Evolutionary conservation across 2,797 vertebrate species (phyloP).

Genomic region (Lepilemur ruficaudatus): DNA sequence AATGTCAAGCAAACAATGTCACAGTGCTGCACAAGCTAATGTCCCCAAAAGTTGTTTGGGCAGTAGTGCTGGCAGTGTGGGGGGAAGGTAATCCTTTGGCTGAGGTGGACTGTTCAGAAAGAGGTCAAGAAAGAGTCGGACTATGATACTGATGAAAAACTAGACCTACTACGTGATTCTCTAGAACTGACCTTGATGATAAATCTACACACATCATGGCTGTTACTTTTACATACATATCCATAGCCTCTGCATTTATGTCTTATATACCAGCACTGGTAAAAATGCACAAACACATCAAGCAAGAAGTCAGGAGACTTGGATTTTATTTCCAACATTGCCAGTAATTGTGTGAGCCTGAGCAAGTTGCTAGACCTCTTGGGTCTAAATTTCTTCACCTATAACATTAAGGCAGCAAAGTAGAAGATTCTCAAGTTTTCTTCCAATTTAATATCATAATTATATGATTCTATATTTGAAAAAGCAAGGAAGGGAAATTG

Average conservation of each 20-base stretch:
- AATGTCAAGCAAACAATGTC: background rate
- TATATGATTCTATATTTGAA: slow-evolving; percentile 9
- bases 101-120: background rate
- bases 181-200: background rate
- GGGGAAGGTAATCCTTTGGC: background rate
- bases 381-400: background rate
- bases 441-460: background rate
- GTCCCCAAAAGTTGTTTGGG: background rate
- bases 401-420: background rate
- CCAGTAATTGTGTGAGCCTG: background rate
- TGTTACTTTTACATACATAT: background rate
- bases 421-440: background rate
- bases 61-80: background rate
- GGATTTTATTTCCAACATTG: background rate
- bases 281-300: background rate
- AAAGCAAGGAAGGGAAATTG: background rate
- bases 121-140: background rate
- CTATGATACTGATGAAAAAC: background rate
- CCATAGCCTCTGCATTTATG: background rate
- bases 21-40: background rate
- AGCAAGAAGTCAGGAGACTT: background rate
- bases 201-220: background rate
- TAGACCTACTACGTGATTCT: background rate
- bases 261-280: background rate
- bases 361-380: background rate